Conservation (phyloP, 2,888 invertebrate genomes). For the Eristalis pertinax region DNA sequence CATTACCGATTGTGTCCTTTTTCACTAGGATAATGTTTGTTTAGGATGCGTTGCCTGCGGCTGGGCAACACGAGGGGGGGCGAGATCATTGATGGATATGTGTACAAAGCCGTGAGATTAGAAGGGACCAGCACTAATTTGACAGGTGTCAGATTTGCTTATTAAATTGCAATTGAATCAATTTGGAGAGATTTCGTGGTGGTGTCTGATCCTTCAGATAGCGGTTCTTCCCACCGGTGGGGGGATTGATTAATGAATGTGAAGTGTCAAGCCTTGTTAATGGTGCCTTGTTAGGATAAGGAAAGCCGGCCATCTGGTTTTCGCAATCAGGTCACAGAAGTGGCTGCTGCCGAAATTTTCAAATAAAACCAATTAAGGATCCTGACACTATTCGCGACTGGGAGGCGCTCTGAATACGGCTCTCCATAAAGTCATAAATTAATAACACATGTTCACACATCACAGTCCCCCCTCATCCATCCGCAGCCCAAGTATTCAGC, state of each 20-base stretch:
- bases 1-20: slow-evolving; percentile 53
- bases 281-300: background rate
- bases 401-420: background rate
- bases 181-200: slow-evolving; percentile 29
- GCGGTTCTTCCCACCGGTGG: too few relatives aligned
- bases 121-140: slow-evolving; percentile 22
- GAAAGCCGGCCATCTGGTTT: background rate
- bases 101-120: background rate
- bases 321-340: background rate
- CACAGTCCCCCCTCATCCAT: background rate
- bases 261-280: background rate
- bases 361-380: slow-evolving; percentile 12
- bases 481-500: slow-evolving; percentile 13
- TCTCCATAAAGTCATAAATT: slow-evolving; percentile 15
- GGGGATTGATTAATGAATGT: background rate
- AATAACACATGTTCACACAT: slow-evolving; percentile 24
- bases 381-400: background rate
- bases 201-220: slow-evolving; percentile 14
- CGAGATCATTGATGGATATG: slow-evolving; percentile 22
- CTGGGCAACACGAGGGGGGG: background rate
- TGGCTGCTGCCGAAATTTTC: background rate
- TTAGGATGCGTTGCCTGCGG: slow-evolving; percentile 37
- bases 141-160: slow-evolving; percentile 57
- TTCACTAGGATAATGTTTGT: slow-evolving; percentile 27
- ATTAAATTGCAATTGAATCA: slow-evolving; percentile 43